Conservation (phyloP, 2,888 invertebrate species). For the Caenorhabditis angaria region DNA sequence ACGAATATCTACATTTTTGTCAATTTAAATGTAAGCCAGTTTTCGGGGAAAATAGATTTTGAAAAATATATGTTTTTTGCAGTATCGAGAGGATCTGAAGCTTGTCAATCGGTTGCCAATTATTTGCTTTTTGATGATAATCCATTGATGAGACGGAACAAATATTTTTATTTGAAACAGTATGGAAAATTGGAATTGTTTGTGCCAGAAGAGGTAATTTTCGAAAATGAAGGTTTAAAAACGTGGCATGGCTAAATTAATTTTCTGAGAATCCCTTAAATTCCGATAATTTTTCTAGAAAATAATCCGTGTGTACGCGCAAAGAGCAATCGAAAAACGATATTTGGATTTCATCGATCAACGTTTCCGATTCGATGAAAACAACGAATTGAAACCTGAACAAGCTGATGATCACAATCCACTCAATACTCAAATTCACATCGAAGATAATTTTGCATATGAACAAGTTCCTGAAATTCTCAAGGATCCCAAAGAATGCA, state of each 20-base stretch:
- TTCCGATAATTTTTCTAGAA: slow-evolving; percentile 47
- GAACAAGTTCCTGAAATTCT: slow-evolving; percentile 13
- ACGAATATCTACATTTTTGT: slow-evolving; percentile 67
- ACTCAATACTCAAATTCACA: slow-evolving; percentile 32
- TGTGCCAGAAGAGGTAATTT: slow-evolving; percentile 40
- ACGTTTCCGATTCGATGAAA: slow-evolving; percentile 54
- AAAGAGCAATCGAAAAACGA: slow-evolving; percentile 48
- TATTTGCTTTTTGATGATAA: slow-evolving; percentile 64
- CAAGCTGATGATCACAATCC: slow-evolving; percentile 53
- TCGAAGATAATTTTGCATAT: slow-evolving; percentile 35
- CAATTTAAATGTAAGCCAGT: slow-evolving; percentile 66
- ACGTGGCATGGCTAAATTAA: not conserved
- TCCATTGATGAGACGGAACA: slow-evolving; percentile 66
- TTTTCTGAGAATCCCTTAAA: too few species aligned
- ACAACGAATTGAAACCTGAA: slow-evolving; percentile 57
- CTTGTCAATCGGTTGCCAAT: slow-evolving; percentile 63
- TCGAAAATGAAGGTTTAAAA: not conserved
- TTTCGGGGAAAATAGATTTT: too few species aligned
- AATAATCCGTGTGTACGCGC: slow-evolving; percentile 47
- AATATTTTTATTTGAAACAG: slow-evolving; percentile 55
- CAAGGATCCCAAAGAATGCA: slow-evolving; percentile 22
- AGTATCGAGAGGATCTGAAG: slow-evolving; percentile 67
- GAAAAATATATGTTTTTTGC: slow-evolving; percentile 9
- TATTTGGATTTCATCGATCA: slow-evolving; percentile 63
- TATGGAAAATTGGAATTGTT: slow-evolving; percentile 57